Evolutionary conservation across 2,797 vertebrate genomes (phyloP).

Genomic region (Poecilia velifera): DNA sequence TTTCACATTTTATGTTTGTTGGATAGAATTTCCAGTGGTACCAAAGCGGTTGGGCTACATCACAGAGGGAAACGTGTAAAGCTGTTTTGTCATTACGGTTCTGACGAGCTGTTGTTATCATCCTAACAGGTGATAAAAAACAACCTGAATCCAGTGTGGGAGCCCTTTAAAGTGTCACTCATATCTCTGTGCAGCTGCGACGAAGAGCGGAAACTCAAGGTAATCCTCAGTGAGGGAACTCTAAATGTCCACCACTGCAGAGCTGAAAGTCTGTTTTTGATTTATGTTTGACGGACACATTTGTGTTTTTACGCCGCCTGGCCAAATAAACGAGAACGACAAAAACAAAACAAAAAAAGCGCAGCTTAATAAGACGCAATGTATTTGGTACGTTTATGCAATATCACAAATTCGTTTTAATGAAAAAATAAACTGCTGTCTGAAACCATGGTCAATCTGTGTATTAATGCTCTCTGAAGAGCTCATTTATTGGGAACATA

Average conservation of each 20-base stretch:
- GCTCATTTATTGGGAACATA: neutral
- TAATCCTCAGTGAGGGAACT: conserved; percentile 51
- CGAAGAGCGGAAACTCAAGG: conserved; percentile 92
- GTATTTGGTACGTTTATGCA: neutral
- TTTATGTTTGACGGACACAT: neutral
- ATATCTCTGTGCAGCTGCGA: conserved; percentile 94
- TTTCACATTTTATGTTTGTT: neutral
- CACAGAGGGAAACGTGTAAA: neutral
- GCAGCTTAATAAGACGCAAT: neutral
- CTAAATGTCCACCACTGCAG: neutral
- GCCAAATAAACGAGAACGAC: neutral
- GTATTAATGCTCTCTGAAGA: neutral
- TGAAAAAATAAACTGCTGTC: neutral
- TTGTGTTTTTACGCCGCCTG: neutral
- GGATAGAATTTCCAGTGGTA: neutral
- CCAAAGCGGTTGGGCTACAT: neutral
- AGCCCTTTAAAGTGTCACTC: conserved; percentile 95
- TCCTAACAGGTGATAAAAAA: conserved; percentile 91
- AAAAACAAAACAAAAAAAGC: neutral
- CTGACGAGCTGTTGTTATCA: neutral
- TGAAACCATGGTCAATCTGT: neutral
- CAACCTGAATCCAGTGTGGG: conserved; percentile 95
- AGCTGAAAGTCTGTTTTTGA: neutral
- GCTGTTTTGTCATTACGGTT: conserved; percentile 11
- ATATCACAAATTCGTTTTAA: neutral